phyloP scores from a whole-genome alignment of 2,797 vertebrate genomes.

The Chiloscyllium punctatum region DNA sequence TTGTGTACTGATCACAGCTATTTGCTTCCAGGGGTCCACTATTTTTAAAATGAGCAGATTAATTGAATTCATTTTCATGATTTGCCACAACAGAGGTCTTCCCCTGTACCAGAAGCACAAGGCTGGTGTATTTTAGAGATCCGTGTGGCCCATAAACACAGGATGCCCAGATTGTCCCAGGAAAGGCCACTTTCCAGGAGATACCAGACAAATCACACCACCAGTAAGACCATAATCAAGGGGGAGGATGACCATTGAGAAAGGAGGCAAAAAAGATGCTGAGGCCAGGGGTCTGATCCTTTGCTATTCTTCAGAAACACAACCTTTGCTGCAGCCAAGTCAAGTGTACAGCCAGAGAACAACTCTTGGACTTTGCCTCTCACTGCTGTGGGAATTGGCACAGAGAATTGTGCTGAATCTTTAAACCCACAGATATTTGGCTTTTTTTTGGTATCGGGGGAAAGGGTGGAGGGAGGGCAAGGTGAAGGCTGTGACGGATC shows the following conservation, averaged over 20 bases:
- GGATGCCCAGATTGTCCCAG: background rate
- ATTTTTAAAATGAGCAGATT: background rate
- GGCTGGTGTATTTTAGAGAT: background rate
- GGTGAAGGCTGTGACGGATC: background rate
- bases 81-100: background rate
- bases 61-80: too few relatives aligned
- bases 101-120: background rate
- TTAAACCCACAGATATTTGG: background rate
- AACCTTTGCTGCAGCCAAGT: background rate
- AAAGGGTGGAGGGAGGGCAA: background rate
- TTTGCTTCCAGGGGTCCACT: too few relatives aligned
- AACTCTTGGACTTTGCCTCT: background rate
- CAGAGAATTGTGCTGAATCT: background rate
- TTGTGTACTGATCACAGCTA: too few relatives aligned
- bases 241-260: background rate
- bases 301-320: background rate
- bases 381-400: background rate
- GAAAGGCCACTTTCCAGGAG: background rate
- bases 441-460: background rate
- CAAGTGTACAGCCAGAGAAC: background rate
- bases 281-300: background rate
- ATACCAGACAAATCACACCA: background rate
- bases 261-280: background rate
- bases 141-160: background rate
- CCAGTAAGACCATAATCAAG: background rate